Percentiles rank a stretch among this genome's conserved stretches.
These are phyloP conservation scores for Setipinna tenuifilis DNA, from an alignment of 2,797 vertebrate species.

Conservation along the genomic window DNA sequence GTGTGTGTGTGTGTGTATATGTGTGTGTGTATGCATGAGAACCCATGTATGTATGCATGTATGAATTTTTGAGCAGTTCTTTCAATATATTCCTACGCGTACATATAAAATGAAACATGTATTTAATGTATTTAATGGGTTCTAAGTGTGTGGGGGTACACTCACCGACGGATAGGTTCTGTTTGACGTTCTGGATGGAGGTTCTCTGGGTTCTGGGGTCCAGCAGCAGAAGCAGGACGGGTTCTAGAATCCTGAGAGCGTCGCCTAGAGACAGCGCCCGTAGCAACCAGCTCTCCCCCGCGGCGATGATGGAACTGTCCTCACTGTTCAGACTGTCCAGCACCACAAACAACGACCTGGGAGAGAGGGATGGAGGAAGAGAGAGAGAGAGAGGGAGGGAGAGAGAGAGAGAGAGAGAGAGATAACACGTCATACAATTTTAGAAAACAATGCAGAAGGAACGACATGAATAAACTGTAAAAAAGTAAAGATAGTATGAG, in stretches of 20 bases:
- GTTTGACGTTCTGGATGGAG: constrained; percentile 84
- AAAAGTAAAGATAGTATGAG: too few relatives aligned
- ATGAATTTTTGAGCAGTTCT: too few relatives aligned
- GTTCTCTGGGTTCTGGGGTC: constrained; percentile 91
- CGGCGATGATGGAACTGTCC: constrained; percentile 87
- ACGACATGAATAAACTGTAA: too few relatives aligned
- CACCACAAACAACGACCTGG: constrained; percentile 94
- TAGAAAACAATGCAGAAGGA: too few relatives aligned
- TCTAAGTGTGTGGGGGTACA: constrained; percentile 19
- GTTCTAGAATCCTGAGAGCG: constrained; percentile 91
- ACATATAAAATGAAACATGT: too few relatives aligned
- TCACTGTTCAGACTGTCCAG: constrained; percentile 89
- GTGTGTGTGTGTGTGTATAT: too few relatives aligned
- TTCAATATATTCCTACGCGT: too few relatives aligned
- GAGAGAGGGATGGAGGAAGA: constrained; percentile 30
- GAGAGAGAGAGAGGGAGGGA: not conserved
- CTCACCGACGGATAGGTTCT: constrained; percentile 81
- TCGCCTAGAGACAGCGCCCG: constrained; percentile 90
- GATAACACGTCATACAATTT: too few relatives aligned
- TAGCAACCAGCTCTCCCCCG: constrained; percentile 92
- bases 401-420: constrained; percentile 5
- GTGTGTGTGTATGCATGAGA: too few relatives aligned
- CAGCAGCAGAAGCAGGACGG: constrained; percentile 88
- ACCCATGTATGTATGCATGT: too few relatives aligned
- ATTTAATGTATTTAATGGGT: too few relatives aligned